Percentiles rank a stretch among this genome's conserved stretches.
phyloP scores from a whole-genome alignment of 2,797 vertebrate species.

The Rhincodon typus region DNA sequence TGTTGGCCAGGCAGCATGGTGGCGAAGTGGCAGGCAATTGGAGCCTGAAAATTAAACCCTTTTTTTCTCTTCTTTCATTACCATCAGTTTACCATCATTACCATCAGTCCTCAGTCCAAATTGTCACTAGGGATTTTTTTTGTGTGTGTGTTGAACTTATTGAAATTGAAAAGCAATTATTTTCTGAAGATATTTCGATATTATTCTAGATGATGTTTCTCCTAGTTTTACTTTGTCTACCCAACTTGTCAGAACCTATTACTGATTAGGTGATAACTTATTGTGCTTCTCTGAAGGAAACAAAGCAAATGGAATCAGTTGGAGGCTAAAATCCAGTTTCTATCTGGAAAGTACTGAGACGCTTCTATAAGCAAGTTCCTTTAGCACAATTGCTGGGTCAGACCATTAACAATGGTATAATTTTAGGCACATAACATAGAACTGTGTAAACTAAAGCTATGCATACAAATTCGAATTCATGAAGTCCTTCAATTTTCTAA shows the following conservation, averaged over 20 bases:
- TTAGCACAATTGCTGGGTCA: not conserved
- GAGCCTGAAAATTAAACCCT: not conserved
- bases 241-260: not conserved
- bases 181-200: not conserved
- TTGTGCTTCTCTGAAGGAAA: not conserved
- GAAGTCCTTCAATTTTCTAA: not conserved
- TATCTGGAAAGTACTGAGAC: not conserved
- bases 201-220: not conserved
- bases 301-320: not conserved
- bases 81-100: not conserved
- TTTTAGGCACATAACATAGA: not conserved
- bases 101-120: not conserved
- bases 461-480: not conserved
- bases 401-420: not conserved
- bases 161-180: not conserved
- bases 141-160: not conserved
- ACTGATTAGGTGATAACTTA: not conserved
- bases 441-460: not conserved
- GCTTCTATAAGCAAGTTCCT: not conserved
- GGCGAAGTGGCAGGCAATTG: no score
- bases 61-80: not conserved
- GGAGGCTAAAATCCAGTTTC: not conserved
- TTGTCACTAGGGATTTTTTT: not conserved
- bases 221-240: not conserved
- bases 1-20: no score